These are phyloP conservation scores for Corythornis cristatus DNA, from an alignment of 2,113 vertebrate genomes.

Conservation along the genomic window DNA sequence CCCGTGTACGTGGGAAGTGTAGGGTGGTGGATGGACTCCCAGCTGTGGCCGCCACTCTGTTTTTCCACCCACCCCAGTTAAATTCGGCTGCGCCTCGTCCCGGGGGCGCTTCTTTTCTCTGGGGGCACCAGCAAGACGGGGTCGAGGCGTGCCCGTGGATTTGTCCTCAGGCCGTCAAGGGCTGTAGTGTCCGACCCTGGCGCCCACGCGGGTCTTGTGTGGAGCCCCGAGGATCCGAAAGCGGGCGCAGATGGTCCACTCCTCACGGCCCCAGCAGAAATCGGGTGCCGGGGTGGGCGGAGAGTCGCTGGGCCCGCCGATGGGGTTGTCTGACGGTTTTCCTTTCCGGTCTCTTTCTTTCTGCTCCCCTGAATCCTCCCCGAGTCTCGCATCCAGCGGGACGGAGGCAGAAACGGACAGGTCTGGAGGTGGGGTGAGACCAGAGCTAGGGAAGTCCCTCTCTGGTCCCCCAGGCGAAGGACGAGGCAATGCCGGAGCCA, in stretches of 20 bases:
- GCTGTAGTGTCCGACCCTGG: background rate
- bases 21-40: background rate
- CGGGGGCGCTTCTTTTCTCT: background rate
- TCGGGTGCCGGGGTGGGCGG: background rate
- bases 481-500: background rate
- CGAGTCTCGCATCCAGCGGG: background rate
- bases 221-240: background rate
- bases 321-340: background rate
- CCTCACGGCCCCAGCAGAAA: background rate
- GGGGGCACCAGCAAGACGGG: background rate
- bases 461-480: background rate
- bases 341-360: background rate
- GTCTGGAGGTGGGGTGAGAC: background rate
- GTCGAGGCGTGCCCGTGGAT: background rate
- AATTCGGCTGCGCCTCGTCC: background rate
- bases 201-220: background rate
- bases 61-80: background rate
- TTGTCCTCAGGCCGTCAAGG: background rate
- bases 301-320: background rate
- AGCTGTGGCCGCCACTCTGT: too few species aligned
- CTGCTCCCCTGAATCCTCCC: background rate
- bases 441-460: background rate
- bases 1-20: background rate
- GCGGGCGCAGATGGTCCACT: background rate
- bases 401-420: background rate